These are phyloP conservation scores for Hirtodrosophila trivittata DNA, from an alignment of 2,888 invertebrate species.

Conservation along the genomic window DNA sequence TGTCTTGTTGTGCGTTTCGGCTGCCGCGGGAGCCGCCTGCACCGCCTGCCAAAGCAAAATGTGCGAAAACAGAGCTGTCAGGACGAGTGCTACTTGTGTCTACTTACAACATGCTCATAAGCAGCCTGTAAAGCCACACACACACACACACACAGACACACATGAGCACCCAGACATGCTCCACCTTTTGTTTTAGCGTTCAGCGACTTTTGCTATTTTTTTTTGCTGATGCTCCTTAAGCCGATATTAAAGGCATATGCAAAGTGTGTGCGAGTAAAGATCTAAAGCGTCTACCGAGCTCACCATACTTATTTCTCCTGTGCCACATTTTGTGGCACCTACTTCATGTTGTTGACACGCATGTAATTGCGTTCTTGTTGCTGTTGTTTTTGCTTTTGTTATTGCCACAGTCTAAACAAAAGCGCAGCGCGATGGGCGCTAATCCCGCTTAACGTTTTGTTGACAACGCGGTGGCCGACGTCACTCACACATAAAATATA, in stretches of 20 bases:
- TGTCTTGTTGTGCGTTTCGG: slow-evolving; percentile 12
- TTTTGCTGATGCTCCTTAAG: slow-evolving; percentile 72
- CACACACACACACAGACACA: slow-evolving; percentile 3
- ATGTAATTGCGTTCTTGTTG: slow-evolving; percentile 60
- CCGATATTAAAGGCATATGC: slow-evolving; percentile 74
- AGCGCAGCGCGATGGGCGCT: slow-evolving; percentile 52
- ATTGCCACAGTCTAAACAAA: slow-evolving; percentile 41
- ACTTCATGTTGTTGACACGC: slow-evolving; percentile 28
- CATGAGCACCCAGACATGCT: too few species aligned
- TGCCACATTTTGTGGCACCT: slow-evolving; percentile 27
- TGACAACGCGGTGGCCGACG: slow-evolving; percentile 59
- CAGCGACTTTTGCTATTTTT: slow-evolving; percentile 74
- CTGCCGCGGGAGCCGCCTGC: slow-evolving; percentile 14
- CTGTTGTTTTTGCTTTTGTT: slow-evolving; percentile 24
- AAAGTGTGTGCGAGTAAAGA: slow-evolving; percentile 62
- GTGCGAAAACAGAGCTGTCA: slow-evolving; percentile 68
- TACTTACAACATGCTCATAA: slow-evolving; percentile 54
- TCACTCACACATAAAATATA: slow-evolving; percentile 37
- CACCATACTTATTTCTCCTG: slow-evolving; percentile 1
- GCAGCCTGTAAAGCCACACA: slow-evolving; percentile 28
- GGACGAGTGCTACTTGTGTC: slow-evolving; percentile 69
- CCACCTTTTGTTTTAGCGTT: slow-evolving; percentile 43
- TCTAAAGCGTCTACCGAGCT: slow-evolving; percentile 44
- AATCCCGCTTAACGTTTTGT: slow-evolving; percentile 73
- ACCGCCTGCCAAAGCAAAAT: slow-evolving; percentile 33